Base-by-base conservation (phyloP, 2,888 invertebrate species). In the Drosophila suboccidentalis region DNA sequence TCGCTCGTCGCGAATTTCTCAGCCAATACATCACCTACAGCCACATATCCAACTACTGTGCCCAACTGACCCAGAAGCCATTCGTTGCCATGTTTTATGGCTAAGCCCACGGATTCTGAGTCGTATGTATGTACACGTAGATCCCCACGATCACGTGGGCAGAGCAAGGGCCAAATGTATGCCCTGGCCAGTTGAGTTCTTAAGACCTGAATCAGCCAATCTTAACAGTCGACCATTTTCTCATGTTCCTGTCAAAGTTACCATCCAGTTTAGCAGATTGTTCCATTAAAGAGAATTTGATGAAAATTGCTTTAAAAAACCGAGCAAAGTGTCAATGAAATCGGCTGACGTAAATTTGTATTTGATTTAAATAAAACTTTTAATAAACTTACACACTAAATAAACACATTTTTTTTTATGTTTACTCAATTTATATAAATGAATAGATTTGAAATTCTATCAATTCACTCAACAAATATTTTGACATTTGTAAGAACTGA, bases 61-160 rank as follows among this genome's bases (percentile, higher is more conserved):
- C 68, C 83, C 90, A 85, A 88, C 74, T 87, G 90, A 87, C 86
- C 86, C 75, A 88, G 73, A 87, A 85, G 86, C 78, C 84, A 82
- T 87, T 71, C 57, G 57, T 89, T 89, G 69, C 67, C 71, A 77
- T 76, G 72, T 78, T 89, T 88, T 88, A 87, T 82, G 88, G 66
- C 74, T 13, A 69, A 70, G 78, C 71, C 74, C 71, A 77, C 78
- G 70, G 65, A 51, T 51, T 47, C 60, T 44, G 51, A 63, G 47
- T 32, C 15, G n/a, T 22, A 36, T 17, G n/a, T 22, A 36, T 2
- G 2, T 19, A 19, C 2, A 2, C 3, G 3, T 19, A 19, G 46
- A 47, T 44, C 11, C 46, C 11, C n/a, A 46, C 50, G 36, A 39
- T 38, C 60, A 58, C 29, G 75, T 76, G 76, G 79, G 70, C 62